These are phyloP conservation scores for Trichogramma dendrolimi DNA, from an alignment of 2,888 invertebrate genomes.

Conservation along the genomic window DNA sequence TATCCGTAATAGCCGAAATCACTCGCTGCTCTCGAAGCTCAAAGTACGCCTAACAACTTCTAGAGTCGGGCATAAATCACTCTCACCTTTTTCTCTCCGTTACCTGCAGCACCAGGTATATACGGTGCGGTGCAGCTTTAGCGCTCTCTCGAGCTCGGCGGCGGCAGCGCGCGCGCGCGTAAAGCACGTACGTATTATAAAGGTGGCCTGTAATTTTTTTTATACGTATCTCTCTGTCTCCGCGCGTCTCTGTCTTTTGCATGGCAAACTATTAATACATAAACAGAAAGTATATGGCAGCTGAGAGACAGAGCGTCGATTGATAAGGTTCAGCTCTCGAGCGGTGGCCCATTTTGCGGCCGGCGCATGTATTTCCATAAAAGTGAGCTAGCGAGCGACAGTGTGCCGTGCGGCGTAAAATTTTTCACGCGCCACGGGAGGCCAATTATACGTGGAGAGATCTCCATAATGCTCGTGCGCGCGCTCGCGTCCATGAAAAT, in stretches of 20 bases:
- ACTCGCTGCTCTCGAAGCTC: too few species aligned
- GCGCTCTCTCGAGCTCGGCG: not conserved
- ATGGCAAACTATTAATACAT: not conserved
- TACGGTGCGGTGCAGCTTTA: not conserved
- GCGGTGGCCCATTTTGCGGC: not conserved
- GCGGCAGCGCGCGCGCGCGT: not conserved
- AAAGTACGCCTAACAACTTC: too few species aligned
- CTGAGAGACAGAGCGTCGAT: not conserved
- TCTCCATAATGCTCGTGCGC: conserved; percentile 22
- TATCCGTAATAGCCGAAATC: too few species aligned
- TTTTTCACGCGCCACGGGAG: conserved; percentile 36
- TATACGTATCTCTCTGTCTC: not conserved
- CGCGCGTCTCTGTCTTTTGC: not conserved
- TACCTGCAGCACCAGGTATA: too few species aligned
- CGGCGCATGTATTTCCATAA: conserved; percentile 14
- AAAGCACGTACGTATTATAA: not conserved
- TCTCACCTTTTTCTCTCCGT: too few species aligned
- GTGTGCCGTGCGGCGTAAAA: conserved; percentile 8
- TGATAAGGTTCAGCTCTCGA: conserved; percentile 12
- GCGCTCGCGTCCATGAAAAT: conserved; percentile 45
- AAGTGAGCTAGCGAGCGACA: conserved; percentile 5
- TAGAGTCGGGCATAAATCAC: too few species aligned
- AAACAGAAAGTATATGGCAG: not conserved
- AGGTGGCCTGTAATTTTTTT: not conserved
- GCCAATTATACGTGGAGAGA: conserved; percentile 43